A percentile compares a stretch with the other conserved stretches of the same genome.
These are phyloP conservation scores for Leguminivora glycinivorella DNA, from an alignment of 1,140 invertebrate species.

Conservation along the genomic window DNA sequence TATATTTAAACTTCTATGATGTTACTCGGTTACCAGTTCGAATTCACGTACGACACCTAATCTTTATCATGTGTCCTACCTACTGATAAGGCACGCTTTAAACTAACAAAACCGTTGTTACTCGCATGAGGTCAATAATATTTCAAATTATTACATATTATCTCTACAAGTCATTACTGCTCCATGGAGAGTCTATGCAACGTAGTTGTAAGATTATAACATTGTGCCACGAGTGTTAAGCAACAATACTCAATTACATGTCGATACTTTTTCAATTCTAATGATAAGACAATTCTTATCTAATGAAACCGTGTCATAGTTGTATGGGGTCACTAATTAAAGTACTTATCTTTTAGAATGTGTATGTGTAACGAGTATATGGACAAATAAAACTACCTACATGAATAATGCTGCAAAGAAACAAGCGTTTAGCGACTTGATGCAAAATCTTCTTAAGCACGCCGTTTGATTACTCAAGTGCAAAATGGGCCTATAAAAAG, in stretches of 20 bases:
- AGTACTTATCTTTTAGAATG: conserved; percentile 10
- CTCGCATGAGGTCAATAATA: neutral
- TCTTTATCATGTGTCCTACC: neutral
- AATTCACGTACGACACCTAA: neutral
- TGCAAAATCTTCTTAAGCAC: neutral
- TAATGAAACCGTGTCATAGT: conserved; percentile 20
- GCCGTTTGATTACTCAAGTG: conserved; percentile 3
- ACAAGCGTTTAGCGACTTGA: neutral
- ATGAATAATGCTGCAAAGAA: neutral
- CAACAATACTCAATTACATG: conserved; percentile 9
- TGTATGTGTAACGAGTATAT: neutral
- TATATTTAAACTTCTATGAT: neutral
- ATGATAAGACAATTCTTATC: conserved; percentile 20
- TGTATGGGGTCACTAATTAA: conserved; percentile 11
- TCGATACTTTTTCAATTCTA: conserved; percentile 28
- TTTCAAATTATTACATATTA: neutral
- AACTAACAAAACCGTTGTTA: neutral
- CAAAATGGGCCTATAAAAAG: neutral
- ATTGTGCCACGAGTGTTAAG: neutral
- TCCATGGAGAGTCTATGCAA: neutral
- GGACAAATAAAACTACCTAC: neutral
- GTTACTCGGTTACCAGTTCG: neutral
- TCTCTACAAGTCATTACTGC: neutral
- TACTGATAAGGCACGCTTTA: neutral
- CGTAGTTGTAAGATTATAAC: neutral